Evolutionary conservation across 1,140 invertebrate genomes (phyloP).

Genomic region (Glossosoma conforme): DNA sequence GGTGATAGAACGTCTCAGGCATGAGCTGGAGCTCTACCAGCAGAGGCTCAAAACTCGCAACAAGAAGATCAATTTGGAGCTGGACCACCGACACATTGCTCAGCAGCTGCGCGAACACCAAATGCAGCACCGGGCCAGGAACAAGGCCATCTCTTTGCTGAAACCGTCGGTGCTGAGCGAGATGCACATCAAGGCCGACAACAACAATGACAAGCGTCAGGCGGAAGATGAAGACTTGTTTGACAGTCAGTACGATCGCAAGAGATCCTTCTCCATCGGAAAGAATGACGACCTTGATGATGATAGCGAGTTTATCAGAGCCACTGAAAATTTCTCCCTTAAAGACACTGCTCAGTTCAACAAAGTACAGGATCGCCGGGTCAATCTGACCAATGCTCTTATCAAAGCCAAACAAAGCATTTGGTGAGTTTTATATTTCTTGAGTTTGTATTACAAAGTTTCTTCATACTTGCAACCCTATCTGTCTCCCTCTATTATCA

Average conservation of each 20-base stretch:
- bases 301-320: constrained; percentile 27
- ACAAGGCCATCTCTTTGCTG: constrained; percentile 40
- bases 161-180: constrained; percentile 48
- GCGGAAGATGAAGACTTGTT: constrained; percentile 34
- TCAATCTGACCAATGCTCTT: constrained; percentile 45
- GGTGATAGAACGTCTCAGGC: constrained; percentile 43
- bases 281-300: constrained; percentile 33
- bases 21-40: constrained; percentile 45
- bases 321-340: constrained; percentile 29
- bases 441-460: no score
- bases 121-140: constrained; percentile 39
- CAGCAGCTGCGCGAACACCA: constrained; percentile 47
- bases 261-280: constrained; percentile 24
- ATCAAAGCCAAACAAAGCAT: constrained; percentile 47
- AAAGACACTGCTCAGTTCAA: constrained; percentile 31
- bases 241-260: constrained; percentile 40
- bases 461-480: no score
- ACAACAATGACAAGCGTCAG: constrained; percentile 35
- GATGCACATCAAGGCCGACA: constrained; percentile 45
- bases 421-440: constrained; percentile 41
- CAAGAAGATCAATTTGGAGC: constrained; percentile 43
- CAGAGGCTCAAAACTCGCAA: constrained; percentile 43
- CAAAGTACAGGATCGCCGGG: constrained; percentile 40
- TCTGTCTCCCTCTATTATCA: no score
- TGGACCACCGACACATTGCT: constrained; percentile 46